A percentile compares a stretch with the other conserved stretches of the same genome.
Conservation (phyloP, 2,888 invertebrate species). For the Linyphia triangularis region DNA sequence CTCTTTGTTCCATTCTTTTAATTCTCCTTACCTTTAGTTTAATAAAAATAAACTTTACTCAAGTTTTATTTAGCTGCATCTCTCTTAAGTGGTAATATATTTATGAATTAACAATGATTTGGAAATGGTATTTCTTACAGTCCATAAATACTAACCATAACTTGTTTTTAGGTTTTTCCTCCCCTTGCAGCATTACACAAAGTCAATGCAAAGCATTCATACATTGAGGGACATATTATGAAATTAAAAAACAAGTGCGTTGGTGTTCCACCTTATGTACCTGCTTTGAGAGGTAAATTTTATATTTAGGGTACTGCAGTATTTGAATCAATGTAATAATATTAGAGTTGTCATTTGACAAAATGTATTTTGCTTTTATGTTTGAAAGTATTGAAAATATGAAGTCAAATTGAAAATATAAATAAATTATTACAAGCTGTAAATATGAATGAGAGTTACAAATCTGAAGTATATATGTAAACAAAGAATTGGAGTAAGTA, state of each 20-base stretch:
- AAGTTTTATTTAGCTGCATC: too few relatives aligned
- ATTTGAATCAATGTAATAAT: too few relatives aligned
- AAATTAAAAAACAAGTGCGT: conserved; percentile 23
- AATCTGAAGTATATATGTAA: too few relatives aligned
- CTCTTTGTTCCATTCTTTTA: too few relatives aligned
- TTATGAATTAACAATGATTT: not conserved
- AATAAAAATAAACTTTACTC: not conserved
- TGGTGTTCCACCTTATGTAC: conserved; percentile 60
- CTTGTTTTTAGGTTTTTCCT: conserved; percentile 81
- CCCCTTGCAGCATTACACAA: conserved; percentile 78
- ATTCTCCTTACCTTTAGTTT: not conserved
- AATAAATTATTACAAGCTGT: too few relatives aligned
- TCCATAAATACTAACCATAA: not conserved
- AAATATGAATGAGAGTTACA: too few relatives aligned
- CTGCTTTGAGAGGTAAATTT: conserved; percentile 69
- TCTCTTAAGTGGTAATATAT: not conserved
- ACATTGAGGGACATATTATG: conserved; percentile 6
- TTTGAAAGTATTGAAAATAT: too few relatives aligned
- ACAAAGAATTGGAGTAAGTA: too few relatives aligned
- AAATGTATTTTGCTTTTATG: too few relatives aligned
- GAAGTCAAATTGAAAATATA: too few relatives aligned
- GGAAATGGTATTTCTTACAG: not conserved
- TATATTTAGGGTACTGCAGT: not conserved
- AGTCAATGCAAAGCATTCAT: conserved; percentile 5
- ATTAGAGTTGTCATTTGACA: too few relatives aligned